Percentiles rank a stretch among this genome's conserved stretches.
Conservation (phyloP, 2,888 invertebrate genomes). For the Tipula helvola region DNA sequence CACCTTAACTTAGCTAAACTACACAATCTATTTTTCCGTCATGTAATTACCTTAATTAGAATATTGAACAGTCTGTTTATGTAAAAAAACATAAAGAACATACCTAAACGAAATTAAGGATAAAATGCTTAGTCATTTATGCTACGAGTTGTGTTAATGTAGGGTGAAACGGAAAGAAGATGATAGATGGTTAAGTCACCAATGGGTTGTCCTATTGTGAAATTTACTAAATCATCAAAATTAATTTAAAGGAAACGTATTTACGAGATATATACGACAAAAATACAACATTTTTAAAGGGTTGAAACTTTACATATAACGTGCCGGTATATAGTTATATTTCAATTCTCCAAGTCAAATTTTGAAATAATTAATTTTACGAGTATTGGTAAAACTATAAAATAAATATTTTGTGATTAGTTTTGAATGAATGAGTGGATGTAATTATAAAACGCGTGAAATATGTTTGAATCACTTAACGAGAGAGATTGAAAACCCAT, state of each 20-base stretch:
- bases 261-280: background rate
- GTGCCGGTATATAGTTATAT: background rate
- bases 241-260: background rate
- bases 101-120: background rate
- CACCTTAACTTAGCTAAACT: too few species aligned
- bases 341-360: background rate
- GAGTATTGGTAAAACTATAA: background rate
- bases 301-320: background rate
- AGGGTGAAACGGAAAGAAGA: background rate
- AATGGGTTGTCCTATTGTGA: background rate
- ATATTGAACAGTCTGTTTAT: background rate
- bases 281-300: background rate
- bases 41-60: background rate
- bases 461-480: background rate
- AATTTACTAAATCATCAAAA: background rate
- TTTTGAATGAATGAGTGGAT: background rate
- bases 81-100: background rate
- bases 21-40: background rate
- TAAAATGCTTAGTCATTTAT: background rate
- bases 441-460: background rate
- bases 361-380: background rate
- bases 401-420: background rate
- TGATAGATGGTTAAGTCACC: background rate
- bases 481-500: background rate
- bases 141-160: background rate